Base-by-base conservation (phyloP, 2,797 vertebrate species). In the Enteromius thamalakanensis region DNA sequence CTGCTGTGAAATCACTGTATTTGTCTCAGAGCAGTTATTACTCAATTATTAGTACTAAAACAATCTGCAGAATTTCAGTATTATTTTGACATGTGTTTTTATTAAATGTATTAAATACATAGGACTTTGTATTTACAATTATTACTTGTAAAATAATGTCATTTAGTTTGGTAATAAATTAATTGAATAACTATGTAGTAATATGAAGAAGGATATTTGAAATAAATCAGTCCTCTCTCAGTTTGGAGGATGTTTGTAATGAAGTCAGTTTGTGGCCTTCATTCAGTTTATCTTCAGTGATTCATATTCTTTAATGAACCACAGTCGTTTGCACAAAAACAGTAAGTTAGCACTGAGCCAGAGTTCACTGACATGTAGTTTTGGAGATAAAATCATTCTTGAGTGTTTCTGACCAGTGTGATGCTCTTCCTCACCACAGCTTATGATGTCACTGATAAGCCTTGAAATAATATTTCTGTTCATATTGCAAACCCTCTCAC, bases 31-130 rank as follows among this genome's bases (percentile, higher is more conserved):
- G 55, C 21, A 5, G 1, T 23, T 74, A 9, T 85, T 65, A 82
- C 85, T 76, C 80, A 79, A 85, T 78, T 53, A 58, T 58, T 76
- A 76, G 21, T n/a, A 58, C 21, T 58, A 58, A 40, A n/a, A 53
- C 12, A 12, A 0, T 34, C 6, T 34, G 23, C 69, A 32, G 10
- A 6, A 70, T 21, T 53, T 53, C 7, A 6, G 19, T 1, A 26
- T 2, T 34, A 34, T 74, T 74, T 74, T n/a, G 14, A 49, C 2
- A 49, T 71, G 26, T 26, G 49, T 29, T 69, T 79, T 60, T 64
- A 32, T 7, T 0, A 78, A 64, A 64, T 64, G 58, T 32, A 21
- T 53, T 72, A 74, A 71, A 74, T 34, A 14, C 32, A 19, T 64
- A 8, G 26, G 47, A 21, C 26, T 77, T 62, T 76, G 32, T 23